A percentile compares a stretch with the other conserved stretches of the same genome.
Conservation (phyloP, 2,113 vertebrate species). For the Notothenia rossii region DNA sequence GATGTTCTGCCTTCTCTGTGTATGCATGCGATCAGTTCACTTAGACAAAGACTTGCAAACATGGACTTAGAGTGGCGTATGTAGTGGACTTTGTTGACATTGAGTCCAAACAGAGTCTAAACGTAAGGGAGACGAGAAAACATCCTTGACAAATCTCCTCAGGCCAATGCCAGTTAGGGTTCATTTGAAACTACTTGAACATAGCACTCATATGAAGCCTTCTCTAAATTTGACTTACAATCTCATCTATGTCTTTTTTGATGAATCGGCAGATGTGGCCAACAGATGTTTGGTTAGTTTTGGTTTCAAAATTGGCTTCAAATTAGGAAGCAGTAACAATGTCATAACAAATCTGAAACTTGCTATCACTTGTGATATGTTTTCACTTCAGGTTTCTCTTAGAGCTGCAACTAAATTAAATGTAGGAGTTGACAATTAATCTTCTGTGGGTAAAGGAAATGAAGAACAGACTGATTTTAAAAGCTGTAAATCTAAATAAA, state of each 20-base stretch:
- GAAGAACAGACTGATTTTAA: neutral
- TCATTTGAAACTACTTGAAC: neutral
- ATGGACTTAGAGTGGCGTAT: neutral
- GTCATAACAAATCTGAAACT: neutral
- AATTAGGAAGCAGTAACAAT: neutral
- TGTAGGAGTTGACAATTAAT: neutral
- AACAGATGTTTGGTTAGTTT: neutral
- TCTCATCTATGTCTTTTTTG: neutral
- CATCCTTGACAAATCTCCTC: neutral
- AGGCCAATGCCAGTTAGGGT: neutral
- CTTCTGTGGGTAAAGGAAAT: neutral
- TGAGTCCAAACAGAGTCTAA: constrained; percentile 10
- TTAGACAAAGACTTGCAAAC: constrained; percentile 2
- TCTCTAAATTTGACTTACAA: neutral
- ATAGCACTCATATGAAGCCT: neutral
- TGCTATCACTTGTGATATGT: too few relatives aligned
- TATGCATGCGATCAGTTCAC: neutral
- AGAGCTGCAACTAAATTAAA: neutral
- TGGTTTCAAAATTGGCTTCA: neutral
- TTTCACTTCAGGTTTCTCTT: neutral
- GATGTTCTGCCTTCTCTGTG: neutral
- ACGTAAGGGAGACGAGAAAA: neutral
- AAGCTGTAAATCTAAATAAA: neutral
- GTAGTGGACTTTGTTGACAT: constrained; percentile 6
- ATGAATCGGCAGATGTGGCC: neutral